phyloP scores from a whole-genome alignment of 2,113 vertebrate genomes.

The Natator depressus region DNA sequence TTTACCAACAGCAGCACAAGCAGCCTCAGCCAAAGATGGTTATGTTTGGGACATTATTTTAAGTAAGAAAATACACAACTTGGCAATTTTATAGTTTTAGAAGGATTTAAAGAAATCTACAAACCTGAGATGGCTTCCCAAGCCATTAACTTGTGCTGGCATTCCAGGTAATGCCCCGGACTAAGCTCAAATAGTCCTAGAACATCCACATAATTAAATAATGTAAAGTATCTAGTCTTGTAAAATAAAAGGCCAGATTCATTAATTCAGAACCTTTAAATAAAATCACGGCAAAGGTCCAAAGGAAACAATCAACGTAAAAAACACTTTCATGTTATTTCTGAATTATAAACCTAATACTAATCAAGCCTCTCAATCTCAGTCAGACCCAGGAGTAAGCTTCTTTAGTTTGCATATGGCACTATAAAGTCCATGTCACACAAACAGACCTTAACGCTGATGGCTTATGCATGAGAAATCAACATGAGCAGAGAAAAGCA shows the following conservation, averaged over 20 bases:
- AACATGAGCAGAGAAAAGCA: constrained; percentile 42
- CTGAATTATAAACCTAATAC: constrained; percentile 26
- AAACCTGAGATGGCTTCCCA: constrained; percentile 48
- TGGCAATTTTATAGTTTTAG: constrained; percentile 53
- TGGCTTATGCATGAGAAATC: constrained; percentile 45
- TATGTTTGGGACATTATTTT: constrained; percentile 58
- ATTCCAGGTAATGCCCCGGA: constrained; percentile 62
- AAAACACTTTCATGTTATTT: neutral
- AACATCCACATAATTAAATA: constrained; percentile 53
- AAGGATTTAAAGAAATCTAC: constrained; percentile 57
- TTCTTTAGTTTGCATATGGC: neutral
- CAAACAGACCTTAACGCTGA: constrained; percentile 35
- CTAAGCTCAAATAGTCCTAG: constrained; percentile 59
- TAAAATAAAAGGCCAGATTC: constrained; percentile 15
- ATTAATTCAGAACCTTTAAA: neutral
- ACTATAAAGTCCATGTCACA: neutral
- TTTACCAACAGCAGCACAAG: neutral
- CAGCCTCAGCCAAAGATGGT: constrained; percentile 3
- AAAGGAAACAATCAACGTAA: neutral
- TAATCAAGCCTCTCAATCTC: neutral
- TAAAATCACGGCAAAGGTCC: constrained; percentile 16
- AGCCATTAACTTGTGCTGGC: constrained; percentile 58
- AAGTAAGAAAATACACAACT: constrained; percentile 62
- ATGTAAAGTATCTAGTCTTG: constrained; percentile 33
- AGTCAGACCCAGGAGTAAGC: constrained; percentile 32